Evolutionary conservation across 2,888 invertebrate species (phyloP).

Genomic region (Agonum fuliginosum): DNA sequence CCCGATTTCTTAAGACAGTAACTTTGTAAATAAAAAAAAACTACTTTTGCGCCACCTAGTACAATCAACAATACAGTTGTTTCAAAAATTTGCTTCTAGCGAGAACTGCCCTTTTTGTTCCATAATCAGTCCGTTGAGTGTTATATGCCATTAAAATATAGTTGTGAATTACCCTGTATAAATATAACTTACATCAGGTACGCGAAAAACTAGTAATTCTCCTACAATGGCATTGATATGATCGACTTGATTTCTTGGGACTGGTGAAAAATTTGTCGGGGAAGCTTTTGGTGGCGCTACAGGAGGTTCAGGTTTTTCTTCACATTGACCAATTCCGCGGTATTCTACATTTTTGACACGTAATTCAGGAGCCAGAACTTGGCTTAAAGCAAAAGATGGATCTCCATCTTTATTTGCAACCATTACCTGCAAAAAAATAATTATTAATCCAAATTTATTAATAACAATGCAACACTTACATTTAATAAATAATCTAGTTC

Average conservation of each 20-base stretch:
- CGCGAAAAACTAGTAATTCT: slow-evolving; percentile 85
- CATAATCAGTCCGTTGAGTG: too few relatives aligned
- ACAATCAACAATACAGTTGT: too few relatives aligned
- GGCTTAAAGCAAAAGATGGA: slow-evolving; percentile 77
- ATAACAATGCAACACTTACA: slow-evolving; percentile 71
- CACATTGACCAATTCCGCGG: slow-evolving; percentile 82
- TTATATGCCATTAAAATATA: slow-evolving; percentile 30
- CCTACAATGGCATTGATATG: slow-evolving; percentile 88
- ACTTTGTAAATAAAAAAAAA: too few relatives aligned
- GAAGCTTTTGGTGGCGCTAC: slow-evolving; percentile 75
- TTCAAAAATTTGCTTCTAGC: too few relatives aligned
- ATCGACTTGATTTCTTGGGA: slow-evolving; percentile 89
- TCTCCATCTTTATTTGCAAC: slow-evolving; percentile 76
- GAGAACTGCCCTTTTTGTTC: too few relatives aligned
- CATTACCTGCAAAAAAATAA: slow-evolving; percentile 70
- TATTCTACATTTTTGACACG: slow-evolving; percentile 79
- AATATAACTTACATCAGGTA: slow-evolving; percentile 84
- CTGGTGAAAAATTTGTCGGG: slow-evolving; percentile 82
- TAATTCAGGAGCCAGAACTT: slow-evolving; percentile 81
- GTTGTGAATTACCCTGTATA: neutral
- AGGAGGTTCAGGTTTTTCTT: slow-evolving; percentile 72
- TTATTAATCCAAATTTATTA: neutral
- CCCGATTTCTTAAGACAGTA: too few relatives aligned
- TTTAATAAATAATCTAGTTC: slow-evolving; percentile 82
- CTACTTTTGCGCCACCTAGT: too few relatives aligned